These are phyloP conservation scores for Drosophila kuntzei DNA, from an alignment of 2,888 invertebrate species.

Conservation along the genomic window DNA sequence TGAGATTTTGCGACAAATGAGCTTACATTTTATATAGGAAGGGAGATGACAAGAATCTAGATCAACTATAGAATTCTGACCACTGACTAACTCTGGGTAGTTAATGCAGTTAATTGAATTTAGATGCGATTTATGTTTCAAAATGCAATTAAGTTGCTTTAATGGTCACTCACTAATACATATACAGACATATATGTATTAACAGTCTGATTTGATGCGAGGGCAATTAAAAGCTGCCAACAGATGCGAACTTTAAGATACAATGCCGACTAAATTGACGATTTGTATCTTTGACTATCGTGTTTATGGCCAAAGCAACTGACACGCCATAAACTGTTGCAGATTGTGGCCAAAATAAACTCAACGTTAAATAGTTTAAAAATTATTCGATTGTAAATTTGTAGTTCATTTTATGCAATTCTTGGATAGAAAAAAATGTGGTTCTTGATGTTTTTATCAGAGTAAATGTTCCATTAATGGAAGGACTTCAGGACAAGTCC, in stretches of 20 bases:
- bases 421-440: too few relatives aligned
- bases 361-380: background rate
- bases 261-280: constrained; percentile 5
- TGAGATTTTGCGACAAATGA: constrained; percentile 72
- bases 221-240: constrained; percentile 9
- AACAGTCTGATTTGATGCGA: constrained; percentile 12
- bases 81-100: constrained; percentile 26
- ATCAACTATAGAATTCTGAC: constrained; percentile 3
- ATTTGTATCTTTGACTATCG: constrained; percentile 2
- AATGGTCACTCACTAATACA: constrained; percentile 24
- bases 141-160: constrained; percentile 61
- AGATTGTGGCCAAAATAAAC: constrained; percentile 1
- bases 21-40: constrained; percentile 46
- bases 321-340: constrained; percentile 12
- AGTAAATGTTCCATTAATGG: too few relatives aligned
- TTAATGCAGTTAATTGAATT: constrained; percentile 73
- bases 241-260: constrained; percentile 21
- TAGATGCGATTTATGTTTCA: constrained; percentile 66
- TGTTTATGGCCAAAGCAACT: constrained; percentile 18
- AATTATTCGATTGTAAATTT: too few relatives aligned
- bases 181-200: background rate
- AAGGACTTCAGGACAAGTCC: too few relatives aligned
- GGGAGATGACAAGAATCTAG: background rate
- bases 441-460: too few relatives aligned
- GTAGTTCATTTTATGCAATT: too few relatives aligned